Evolutionary conservation across 1,140 invertebrate species (phyloP), one percentile per base, ranked within the genome.

Genomic region (Phenacoccus solenopsis): DNA sequence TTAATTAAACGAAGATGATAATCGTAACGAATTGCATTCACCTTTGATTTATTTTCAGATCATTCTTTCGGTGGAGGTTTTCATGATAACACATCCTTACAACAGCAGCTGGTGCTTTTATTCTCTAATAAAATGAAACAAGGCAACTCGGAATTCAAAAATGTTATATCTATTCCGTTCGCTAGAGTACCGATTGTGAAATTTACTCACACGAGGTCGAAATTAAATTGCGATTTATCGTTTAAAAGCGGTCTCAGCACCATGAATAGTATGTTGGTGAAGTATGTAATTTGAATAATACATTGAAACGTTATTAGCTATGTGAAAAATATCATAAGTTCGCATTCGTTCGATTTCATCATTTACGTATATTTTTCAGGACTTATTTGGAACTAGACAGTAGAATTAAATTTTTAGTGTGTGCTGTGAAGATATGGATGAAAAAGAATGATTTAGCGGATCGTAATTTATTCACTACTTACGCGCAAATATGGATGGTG

Each of bases 121-220:
- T 64, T 64, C 61, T 32, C 49, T 1, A 75, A 75, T 61, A 61
- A 72, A 21, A 72, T 79, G 13, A 59, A 35, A 56, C 72, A 73
- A 64, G 57, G 71, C 30, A 73, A 72, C 67, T 70, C 74, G 13
- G 70, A 74, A n/a, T 79, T 76, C 72, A 71, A 69, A 35, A 70
- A 78, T 70, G 71, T 81, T 16, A 61, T 74, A 28, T 70, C 74
- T 38, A 77, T 82, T 69, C 74, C 78, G 9, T 76, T 76, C 5
- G 81, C 82, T 16, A 76, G 83, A 69, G 81, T 82, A 2, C 85
- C 85, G 0, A 85, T 85, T 72, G 78, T 86, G 12, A 83, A 81
- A 76, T 75, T 83, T 57, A 73, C 73, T 67, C 81, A 85, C 73
- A 74, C 72, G n/a, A 70, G 72, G 2, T 80, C 79, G 3, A 72